phyloP scores from a whole-genome alignment of 1,140 invertebrate genomes.

The Lysiphlebus fabarum region DNA sequence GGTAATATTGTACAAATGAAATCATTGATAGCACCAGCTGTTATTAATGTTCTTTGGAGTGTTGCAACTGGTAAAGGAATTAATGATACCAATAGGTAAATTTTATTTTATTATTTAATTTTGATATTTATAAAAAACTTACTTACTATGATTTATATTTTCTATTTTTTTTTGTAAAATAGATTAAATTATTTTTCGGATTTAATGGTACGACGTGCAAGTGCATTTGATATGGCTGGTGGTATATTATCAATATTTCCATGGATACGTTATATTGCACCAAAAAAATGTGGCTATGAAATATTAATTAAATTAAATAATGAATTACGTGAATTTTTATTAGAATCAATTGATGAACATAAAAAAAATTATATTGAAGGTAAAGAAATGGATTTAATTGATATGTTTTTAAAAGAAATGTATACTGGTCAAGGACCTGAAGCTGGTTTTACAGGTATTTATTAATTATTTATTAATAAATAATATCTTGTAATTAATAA shows the following conservation, averaged over 20 bases:
- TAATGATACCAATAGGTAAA: slow-evolving; percentile 34
- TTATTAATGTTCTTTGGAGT: slow-evolving; percentile 75
- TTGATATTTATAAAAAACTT: not conserved
- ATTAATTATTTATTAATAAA: slow-evolving; percentile 43
- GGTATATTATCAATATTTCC: slow-evolving; percentile 67
- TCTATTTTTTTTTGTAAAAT: slow-evolving; percentile 10
- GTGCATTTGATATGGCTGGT: slow-evolving; percentile 68
- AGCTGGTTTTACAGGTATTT: slow-evolving; percentile 58
- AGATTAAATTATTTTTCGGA: slow-evolving; percentile 61
- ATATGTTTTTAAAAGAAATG: slow-evolving; percentile 73
- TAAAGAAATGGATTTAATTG: slow-evolving; percentile 68
- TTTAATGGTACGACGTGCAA: slow-evolving; percentile 61
- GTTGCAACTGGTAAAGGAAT: slow-evolving; percentile 65
- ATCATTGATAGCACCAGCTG: slow-evolving; percentile 57
- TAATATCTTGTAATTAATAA: slow-evolving; percentile 2
- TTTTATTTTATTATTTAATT: not conserved
- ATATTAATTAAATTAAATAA: slow-evolving; percentile 63
- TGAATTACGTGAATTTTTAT: slow-evolving; percentile 59
- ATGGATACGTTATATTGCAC: slow-evolving; percentile 67
- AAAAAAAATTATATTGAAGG: slow-evolving; percentile 53
- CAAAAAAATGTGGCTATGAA: slow-evolving; percentile 66
- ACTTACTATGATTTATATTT: not conserved
- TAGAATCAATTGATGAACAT: slow-evolving; percentile 63
- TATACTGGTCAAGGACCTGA: slow-evolving; percentile 46
- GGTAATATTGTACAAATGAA: slow-evolving; percentile 45